Base-by-base conservation (phyloP, 2,888 invertebrate species). In the Epirrita christyi region DNA sequence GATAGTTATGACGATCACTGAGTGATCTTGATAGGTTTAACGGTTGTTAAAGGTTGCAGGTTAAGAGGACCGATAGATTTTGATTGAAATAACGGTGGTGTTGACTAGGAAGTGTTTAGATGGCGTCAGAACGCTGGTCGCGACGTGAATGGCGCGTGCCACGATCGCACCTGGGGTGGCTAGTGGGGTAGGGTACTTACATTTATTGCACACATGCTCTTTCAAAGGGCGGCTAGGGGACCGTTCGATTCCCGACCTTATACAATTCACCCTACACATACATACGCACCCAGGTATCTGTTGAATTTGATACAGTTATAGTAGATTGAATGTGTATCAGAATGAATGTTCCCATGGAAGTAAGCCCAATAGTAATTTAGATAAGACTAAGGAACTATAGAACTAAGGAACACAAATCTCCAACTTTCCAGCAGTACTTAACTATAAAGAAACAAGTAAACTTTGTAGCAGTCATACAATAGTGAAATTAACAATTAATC, bases 141-240 rank as follows among this genome's bases (percentile, higher is more conserved):
- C 80, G 83, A 77, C 78, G 77, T 78, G 90, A 91, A 89, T 92
- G 92, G 92, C 92, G 92, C 92, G 90, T 92, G 92, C 92, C 92
- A 78, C 73, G 81, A 79, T 67, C 85, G 84, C 90, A 90, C 91
- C 91, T 91, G 91, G 91, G 90, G 88, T 86, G 80, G 80, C 72
- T 73, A 68, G 85, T 83, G 88, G 90, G 91, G 92, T 90, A 86
- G 91, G 91, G 91, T 91, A 91, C 89, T 89, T 90, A 89, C 89
- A 80, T 83, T 86, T 87, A 85, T 90, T 91, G 88, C 91, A 91
- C 92, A 92, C 91, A 92, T 91, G 90, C 86, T 83, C 84, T 85
- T 86, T 82, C 73, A 83, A 87, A 85, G 88, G 88, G 88, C 85
- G 85, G 85, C 79, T 76, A 77, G 81, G 86, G 80, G 83, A 76